Evolutionary conservation across 2,888 invertebrate species (phyloP), one percentile per base, ranked within the genome.

Genomic region (Heliconius hortense): DNA sequence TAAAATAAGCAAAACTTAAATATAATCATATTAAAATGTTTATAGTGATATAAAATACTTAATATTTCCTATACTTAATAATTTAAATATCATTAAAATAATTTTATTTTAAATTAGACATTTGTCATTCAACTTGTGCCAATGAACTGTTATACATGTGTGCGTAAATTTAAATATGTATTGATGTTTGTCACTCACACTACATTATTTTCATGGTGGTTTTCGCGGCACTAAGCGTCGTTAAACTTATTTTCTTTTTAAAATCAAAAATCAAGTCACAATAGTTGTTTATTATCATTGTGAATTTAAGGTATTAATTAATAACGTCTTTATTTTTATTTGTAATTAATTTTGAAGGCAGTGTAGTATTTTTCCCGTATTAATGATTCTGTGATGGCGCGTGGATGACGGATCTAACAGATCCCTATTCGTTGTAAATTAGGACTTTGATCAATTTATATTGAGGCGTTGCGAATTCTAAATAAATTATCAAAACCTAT

Each of bases 181-280:
- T 56, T 39, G 64, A 67, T 69, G 66, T 76, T 74, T 78, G 74
- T 78, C 79, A 77, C 78, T 79, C 86, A 83, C 79, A 77, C 76
- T 80, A 81, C 28, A 73, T 31, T 79, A 79, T 85, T 81, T 87
- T 82, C 81, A 82, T 84, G 85, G 85, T 81, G 84, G 85, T 90
- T 92, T 92, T 92, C 92, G 92, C 93, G 93, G 92, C 81, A 89
- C 76, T 82, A 80, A 82, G 84, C 85, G 84, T 88, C 85, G 85
- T 83, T 88, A 85, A 89, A 90, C 86, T 89, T 88, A 87, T 84
- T 88, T 90, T 89, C 81, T 81, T 84, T 87, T 88, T 76, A 82
- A 82, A 82, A 82, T 82, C 63, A 78, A 77, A 81, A 83, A 80
- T 77, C 82, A 81, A 79, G 79, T 78, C 71, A 72, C 81, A 81